Conservation (phyloP, 2,797 vertebrate species). For the Poeciliopsis infans region DNA sequence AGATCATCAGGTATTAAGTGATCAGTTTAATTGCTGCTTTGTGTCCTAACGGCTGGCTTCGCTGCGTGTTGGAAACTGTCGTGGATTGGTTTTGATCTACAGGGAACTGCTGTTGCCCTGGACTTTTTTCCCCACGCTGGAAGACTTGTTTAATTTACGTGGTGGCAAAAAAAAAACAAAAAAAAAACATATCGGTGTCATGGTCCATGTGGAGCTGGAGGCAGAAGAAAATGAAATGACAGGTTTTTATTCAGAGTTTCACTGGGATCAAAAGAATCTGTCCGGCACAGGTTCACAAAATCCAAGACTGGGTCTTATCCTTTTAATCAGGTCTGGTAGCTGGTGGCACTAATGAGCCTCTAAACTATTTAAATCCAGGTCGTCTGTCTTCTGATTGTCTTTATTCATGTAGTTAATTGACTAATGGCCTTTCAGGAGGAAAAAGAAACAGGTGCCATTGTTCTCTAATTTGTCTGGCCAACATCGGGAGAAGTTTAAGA, state of each 20-base stretch:
- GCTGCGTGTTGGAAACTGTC: constrained; percentile 1
- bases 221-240: background rate
- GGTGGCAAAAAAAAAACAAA: background rate
- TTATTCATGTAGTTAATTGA: constrained; percentile 2
- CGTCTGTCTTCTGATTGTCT: background rate
- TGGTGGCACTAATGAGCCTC: background rate
- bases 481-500: background rate
- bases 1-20: constrained; percentile 80
- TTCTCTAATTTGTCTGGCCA: background rate
- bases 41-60: constrained; percentile 38
- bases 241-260: background rate
- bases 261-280: background rate
- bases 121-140: background rate
- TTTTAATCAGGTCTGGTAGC: constrained; percentile 4
- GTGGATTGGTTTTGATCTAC: constrained; percentile 2
- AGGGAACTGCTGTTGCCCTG: constrained; percentile 9
- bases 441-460: background rate
- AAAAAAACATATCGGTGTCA: background rate
- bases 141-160: background rate
- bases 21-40: constrained; percentile 76
- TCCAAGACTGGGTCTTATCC: constrained; percentile 9
- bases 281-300: background rate
- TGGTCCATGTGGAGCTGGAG: background rate
- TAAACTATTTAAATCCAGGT: constrained; percentile 4
- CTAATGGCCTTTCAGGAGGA: background rate